These are phyloP conservation scores for Oncorhynchus tshawytscha DNA, from an alignment of 2,113 vertebrate genomes.

Conservation along the genomic window DNA sequence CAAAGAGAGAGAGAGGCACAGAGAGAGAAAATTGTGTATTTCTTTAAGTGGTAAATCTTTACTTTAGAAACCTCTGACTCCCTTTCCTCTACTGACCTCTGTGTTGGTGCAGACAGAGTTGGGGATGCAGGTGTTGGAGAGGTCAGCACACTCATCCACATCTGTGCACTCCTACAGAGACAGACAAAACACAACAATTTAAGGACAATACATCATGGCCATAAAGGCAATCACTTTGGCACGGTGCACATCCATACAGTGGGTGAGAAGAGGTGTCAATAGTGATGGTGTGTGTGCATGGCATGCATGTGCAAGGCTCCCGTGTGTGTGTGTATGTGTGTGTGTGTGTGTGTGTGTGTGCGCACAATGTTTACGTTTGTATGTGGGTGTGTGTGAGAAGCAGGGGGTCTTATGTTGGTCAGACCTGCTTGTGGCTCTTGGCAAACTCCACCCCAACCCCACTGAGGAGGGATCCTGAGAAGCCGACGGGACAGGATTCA, in stretches of 20 bases:
- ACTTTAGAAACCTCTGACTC: background rate
- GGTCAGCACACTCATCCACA: constrained; percentile 44
- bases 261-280: background rate
- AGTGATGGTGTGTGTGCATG: background rate
- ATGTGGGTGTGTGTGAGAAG: background rate
- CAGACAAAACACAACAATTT: background rate
- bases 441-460: constrained; percentile 81
- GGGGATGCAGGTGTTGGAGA: constrained; percentile 35
- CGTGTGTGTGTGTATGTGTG: background rate
- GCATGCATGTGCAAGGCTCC: background rate
- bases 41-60: too few relatives aligned
- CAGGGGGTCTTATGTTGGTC: constrained; percentile 8
- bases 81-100: constrained; percentile 21
- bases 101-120: constrained; percentile 55
- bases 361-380: too few relatives aligned
- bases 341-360: too few relatives aligned
- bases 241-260: too few relatives aligned
- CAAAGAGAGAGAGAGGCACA: background rate
- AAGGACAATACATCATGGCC: background rate
- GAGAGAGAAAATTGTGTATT: background rate
- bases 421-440: constrained; percentile 81
- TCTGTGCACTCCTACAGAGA: constrained; percentile 39
- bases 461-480: constrained; percentile 72
- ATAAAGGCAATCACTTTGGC: too few relatives aligned
- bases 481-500: constrained; percentile 78